phyloP scores from a whole-genome alignment of 2,113 vertebrate genomes.

The Petromus typicus region DNA sequence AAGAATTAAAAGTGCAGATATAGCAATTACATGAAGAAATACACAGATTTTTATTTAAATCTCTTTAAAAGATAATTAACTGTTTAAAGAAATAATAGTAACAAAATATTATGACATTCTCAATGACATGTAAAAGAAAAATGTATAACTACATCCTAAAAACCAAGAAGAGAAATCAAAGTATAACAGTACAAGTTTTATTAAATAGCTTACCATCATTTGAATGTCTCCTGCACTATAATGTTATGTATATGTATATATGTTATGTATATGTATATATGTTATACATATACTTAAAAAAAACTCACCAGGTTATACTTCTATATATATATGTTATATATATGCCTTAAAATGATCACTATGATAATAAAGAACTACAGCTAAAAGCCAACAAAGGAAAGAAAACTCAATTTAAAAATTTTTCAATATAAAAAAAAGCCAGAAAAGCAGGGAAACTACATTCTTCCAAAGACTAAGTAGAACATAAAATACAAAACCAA shows the following conservation, averaged over 20 bases:
- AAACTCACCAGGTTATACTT: too few relatives aligned
- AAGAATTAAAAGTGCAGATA: not conserved
- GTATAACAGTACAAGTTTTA: not conserved
- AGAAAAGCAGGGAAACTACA: constrained; percentile 12
- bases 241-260: not conserved
- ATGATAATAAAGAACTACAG: not conserved
- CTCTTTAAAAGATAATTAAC: not conserved
- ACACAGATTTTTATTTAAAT: not conserved
- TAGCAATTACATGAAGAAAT: not conserved
- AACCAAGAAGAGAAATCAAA: not conserved
- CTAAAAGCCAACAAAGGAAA: not conserved
- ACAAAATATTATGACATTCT: not conserved
- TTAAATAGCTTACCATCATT: not conserved
- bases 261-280: too few relatives aligned
- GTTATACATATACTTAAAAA: too few relatives aligned
- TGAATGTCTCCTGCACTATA: not conserved
- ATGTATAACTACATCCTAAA: not conserved
- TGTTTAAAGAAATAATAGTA: constrained; percentile 34
- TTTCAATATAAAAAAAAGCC: not conserved
- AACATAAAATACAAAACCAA: not conserved
- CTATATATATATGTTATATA: too few relatives aligned
- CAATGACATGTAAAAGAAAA: constrained; percentile 11
- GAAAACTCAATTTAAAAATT: not conserved
- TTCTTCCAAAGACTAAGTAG: not conserved
- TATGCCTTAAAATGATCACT: not conserved